Conservation (phyloP, 2,888 invertebrate genomes). For the Argyra leucocephala region DNA sequence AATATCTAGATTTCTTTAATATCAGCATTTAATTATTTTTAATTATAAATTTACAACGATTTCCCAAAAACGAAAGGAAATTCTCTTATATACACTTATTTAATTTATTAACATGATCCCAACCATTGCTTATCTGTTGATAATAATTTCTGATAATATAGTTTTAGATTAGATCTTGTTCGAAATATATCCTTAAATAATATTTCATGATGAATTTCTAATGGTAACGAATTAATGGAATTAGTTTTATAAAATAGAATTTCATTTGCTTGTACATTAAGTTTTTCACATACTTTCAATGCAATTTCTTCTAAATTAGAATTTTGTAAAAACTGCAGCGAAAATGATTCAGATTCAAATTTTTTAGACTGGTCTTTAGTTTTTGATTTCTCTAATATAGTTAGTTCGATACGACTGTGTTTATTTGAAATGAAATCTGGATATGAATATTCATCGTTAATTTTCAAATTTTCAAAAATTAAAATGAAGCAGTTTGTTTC, state of each 20-base stretch:
- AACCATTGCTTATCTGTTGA: constrained; percentile 91
- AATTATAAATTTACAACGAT: constrained; percentile 5
- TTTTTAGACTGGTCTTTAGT: constrained; percentile 87
- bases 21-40: neutral
- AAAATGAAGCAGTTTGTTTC: constrained; percentile 65
- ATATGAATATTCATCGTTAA: constrained; percentile 69
- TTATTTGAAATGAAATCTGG: constrained; percentile 88
- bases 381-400: constrained; percentile 90
- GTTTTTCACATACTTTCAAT: constrained; percentile 79
- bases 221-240: neutral
- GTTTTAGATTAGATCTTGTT: constrained; percentile 85
- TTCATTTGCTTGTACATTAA: constrained; percentile 86
- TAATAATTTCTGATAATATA: constrained; percentile 93
- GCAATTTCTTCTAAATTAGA: constrained; percentile 95
- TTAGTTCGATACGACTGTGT: constrained; percentile 82
- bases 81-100: constrained; percentile 60
- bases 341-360: constrained; percentile 53
- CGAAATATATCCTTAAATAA: constrained; percentile 60
- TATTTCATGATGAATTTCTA: neutral
- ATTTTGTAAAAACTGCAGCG: constrained; percentile 83
- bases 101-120: constrained; percentile 96
- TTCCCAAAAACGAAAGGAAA: neutral
- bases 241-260: constrained; percentile 73
- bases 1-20: too few species aligned
- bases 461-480: constrained; percentile 86